phyloP scores from a whole-genome alignment of 2,797 vertebrate species.

The Phoebastria nigripes region DNA sequence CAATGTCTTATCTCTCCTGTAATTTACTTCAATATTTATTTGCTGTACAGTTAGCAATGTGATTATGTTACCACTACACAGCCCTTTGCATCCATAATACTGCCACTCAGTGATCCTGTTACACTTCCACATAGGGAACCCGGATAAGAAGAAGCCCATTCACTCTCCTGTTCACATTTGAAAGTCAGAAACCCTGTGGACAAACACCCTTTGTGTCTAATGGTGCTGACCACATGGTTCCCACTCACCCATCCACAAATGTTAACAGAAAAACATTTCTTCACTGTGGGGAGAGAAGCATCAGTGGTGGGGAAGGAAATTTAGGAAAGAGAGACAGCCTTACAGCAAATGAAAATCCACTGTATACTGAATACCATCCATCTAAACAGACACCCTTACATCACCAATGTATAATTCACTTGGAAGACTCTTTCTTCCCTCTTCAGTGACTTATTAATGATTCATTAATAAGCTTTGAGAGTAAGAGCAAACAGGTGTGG shows the following conservation, averaged over 20 bases:
- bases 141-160: background rate
- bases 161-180: background rate
- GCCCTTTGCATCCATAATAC: background rate
- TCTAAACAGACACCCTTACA: background rate
- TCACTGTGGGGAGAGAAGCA: background rate
- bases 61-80: background rate
- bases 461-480: slow-evolving; percentile 18
- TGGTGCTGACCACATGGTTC: background rate
- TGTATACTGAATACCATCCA: background rate
- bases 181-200: background rate
- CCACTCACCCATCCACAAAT: background rate
- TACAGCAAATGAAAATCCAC: background rate
- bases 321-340: background rate
- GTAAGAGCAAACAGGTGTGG: background rate
- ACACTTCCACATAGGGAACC: background rate
- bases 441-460: slow-evolving; percentile 26
- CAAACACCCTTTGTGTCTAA: background rate
- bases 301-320: background rate
- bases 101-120: background rate
- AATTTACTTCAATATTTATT: slow-evolving; percentile 5
- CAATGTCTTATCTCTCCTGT: background rate
- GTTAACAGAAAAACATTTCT: background rate
- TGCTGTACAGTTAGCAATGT: background rate
- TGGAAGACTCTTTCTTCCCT: slow-evolving; percentile 22
- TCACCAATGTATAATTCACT: slow-evolving; percentile 22